These are phyloP conservation scores for Trichacis sp. DNA, from an alignment of 2,888 invertebrate species.

Conservation along the genomic window DNA sequence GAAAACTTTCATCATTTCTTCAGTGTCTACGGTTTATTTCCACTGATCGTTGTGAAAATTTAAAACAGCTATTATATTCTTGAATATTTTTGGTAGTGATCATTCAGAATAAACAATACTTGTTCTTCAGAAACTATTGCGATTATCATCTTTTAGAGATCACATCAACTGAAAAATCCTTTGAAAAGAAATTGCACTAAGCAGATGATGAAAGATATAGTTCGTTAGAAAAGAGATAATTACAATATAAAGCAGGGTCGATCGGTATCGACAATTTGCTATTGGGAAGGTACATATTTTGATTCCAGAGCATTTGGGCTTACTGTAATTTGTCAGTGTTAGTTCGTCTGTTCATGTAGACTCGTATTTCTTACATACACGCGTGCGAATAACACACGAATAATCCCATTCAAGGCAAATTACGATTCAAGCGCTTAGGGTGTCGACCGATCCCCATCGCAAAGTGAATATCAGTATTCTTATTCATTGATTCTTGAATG, in stretches of 20 bases:
- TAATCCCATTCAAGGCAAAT: slow-evolving; percentile 12
- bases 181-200: neutral
- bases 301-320: neutral
- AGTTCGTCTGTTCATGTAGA: neutral
- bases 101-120: too few species aligned
- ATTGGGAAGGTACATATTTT: neutral
- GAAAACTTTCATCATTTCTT: too few species aligned
- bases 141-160: too few species aligned
- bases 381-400: slow-evolving; percentile 6
- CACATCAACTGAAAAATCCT: too few species aligned
- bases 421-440: slow-evolving; percentile 9
- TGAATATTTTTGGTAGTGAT: too few species aligned
- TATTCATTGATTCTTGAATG: slow-evolving; percentile 16
- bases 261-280: slow-evolving; percentile 7
- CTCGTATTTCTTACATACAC: neutral
- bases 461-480: slow-evolving; percentile 14
- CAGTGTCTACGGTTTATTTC: too few species aligned
- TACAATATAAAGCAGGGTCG: neutral
- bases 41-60: too few species aligned
- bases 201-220: neutral
- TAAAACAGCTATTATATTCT: too few species aligned
- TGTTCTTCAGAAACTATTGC: too few species aligned
- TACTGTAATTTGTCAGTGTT: neutral
- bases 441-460: slow-evolving; percentile 11
- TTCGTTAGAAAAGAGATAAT: too few species aligned